phyloP scores from a whole-genome alignment of 2,113 vertebrate genomes.

The human (Homo sapiens) region GRCh38 chr19:38399501-38400000 shows the following conservation, averaged over 20 bases:
- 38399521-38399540: constrained; percentile 56
- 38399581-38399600: constrained; percentile 63
- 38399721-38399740: not conserved
- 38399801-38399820: not conserved
- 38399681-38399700: not conserved
- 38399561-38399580: constrained; percentile 74
- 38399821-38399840: not conserved
- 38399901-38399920: not conserved
- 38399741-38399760: not conserved
- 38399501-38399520: constrained; percentile 55
- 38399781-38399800: not conserved
- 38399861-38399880: not conserved
- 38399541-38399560: constrained; percentile 58
- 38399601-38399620: not conserved
- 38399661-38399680: not conserved
- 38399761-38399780: not conserved
- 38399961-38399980: too few relatives aligned
- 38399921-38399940: not conserved
- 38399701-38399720: not conserved
- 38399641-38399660: not conserved
- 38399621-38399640: not conserved
- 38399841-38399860: not conserved
- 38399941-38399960: not conserved
- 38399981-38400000: too few relatives aligned
- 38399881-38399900: not conserved